Conservation (phyloP, 1,140 invertebrate species). For the Bombus affinis region DNA sequence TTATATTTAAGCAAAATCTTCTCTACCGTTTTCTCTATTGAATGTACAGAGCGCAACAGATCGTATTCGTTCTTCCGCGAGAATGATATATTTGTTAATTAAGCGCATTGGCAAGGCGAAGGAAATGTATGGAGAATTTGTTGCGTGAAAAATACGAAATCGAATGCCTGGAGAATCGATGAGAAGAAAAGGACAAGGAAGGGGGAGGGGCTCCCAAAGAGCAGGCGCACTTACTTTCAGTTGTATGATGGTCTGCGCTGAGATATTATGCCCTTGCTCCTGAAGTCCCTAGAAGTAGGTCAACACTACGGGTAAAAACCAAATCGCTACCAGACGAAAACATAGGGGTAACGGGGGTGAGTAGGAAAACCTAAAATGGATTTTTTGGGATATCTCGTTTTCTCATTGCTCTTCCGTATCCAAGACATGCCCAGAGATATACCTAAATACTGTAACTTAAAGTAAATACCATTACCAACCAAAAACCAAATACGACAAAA, state of each 20-base stretch:
- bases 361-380: slow-evolving; percentile 51
- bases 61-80: too few relatives aligned
- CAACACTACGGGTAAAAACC: slow-evolving; percentile 82
- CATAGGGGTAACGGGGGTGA: slow-evolving; percentile 45
- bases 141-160: slow-evolving; percentile 10
- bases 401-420: slow-evolving; percentile 70
- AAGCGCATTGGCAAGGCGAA: neutral
- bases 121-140: neutral
- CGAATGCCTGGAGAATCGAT: slow-evolving; percentile 49
- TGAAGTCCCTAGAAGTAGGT: slow-evolving; percentile 90
- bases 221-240: slow-evolving; percentile 91
- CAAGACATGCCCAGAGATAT: slow-evolving; percentile 77
- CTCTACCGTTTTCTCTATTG: too few relatives aligned
- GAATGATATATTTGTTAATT: too few relatives aligned
- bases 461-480: slow-evolving; percentile 76
- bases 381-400: slow-evolving; percentile 63
- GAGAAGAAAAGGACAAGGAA: slow-evolving; percentile 37
- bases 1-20: too few relatives aligned
- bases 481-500: slow-evolving; percentile 64
- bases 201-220: slow-evolving; percentile 56
- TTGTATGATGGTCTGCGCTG: slow-evolving; percentile 93
- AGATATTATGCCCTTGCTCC: slow-evolving; percentile 94
- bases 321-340: slow-evolving; percentile 80
- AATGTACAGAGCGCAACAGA: too few relatives aligned
- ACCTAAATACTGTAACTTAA: slow-evolving; percentile 77